A percentile compares a stretch with the other conserved stretches of the same genome.
Evolutionary conservation across 2,888 invertebrate species (phyloP).

Genomic region (Ptilodon capucinus): DNA sequence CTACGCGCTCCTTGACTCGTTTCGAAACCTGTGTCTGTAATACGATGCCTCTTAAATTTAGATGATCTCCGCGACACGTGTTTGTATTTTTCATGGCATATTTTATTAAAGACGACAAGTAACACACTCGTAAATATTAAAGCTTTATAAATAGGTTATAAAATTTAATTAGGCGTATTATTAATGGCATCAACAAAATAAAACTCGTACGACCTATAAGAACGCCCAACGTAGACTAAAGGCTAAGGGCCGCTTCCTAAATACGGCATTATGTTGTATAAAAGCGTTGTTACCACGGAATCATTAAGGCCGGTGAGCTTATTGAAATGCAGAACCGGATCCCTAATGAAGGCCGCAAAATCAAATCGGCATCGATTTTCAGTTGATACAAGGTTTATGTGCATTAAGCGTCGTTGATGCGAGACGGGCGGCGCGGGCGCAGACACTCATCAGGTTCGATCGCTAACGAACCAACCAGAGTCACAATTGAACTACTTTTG

Average conservation of each 20-base stretch:
- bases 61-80: slow-evolving; percentile 3
- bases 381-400: slow-evolving; percentile 68
- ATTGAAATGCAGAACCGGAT: slow-evolving; percentile 79
- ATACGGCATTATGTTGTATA: slow-evolving; percentile 73
- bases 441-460: slow-evolving; percentile 16
- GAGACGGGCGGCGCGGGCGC: slow-evolving; percentile 43
- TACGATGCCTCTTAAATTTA: slow-evolving; percentile 7
- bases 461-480: slow-evolving; percentile 55
- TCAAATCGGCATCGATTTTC: slow-evolving; percentile 78
- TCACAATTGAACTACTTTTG: slow-evolving; percentile 55
- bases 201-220: slow-evolving; percentile 50
- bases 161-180: slow-evolving; percentile 58
- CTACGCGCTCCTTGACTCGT: slow-evolving; percentile 44
- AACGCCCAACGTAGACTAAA: slow-evolving; percentile 51
- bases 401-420: slow-evolving; percentile 62
- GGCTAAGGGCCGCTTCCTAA: slow-evolving; percentile 75
- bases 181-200: slow-evolving; percentile 56
- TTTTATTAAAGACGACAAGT: slow-evolving; percentile 16
- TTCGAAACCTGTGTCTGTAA: slow-evolving; percentile 33
- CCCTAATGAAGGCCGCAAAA: slow-evolving; percentile 79
- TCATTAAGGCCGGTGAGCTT: slow-evolving; percentile 73
- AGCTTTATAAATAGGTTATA: slow-evolving; percentile 47
- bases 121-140: slow-evolving; percentile 40
- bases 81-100: slow-evolving; percentile 13
- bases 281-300: slow-evolving; percentile 72